These are phyloP conservation scores for Synergus itoensis DNA, from an alignment of 2,888 invertebrate genomes.

Conservation along the genomic window DNA sequence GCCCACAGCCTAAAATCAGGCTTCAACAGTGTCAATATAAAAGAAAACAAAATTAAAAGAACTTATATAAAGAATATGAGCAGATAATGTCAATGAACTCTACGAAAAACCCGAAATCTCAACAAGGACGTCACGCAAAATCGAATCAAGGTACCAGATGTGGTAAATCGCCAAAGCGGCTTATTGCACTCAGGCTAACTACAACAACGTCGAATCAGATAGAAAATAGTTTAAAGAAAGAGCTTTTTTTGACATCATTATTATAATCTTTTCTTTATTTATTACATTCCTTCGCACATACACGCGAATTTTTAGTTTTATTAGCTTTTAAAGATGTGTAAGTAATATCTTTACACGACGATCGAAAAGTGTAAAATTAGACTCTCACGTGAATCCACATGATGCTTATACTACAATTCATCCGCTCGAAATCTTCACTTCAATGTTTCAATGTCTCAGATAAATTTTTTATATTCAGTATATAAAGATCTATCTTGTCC, in stretches of 20 bases:
- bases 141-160: not conserved
- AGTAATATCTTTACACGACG: not conserved
- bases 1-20: too few species aligned
- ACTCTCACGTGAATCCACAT: slow-evolving; percentile 11
- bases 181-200: slow-evolving; percentile 31
- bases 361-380: slow-evolving; percentile 34
- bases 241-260: slow-evolving; percentile 9
- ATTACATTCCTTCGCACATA: not conserved
- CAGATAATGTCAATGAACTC: not conserved
- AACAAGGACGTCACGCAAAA: slow-evolving; percentile 9
- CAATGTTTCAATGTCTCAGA: not conserved
- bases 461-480: not conserved
- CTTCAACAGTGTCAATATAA: not conserved
- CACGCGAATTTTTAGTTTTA: not conserved
- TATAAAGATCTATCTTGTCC: not conserved
- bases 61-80: not conserved
- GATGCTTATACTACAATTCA: slow-evolving; percentile 15
- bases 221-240: slow-evolving; percentile 6
- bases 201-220: not conserved
- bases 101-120: slow-evolving; percentile 2
- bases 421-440: slow-evolving; percentile 13
- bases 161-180: slow-evolving; percentile 32
- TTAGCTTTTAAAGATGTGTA: slow-evolving; percentile 1
- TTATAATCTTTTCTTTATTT: not conserved
- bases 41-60: not conserved